Percentiles rank a stretch among this genome's conserved stretches.
These are phyloP conservation scores for Dasysyrphus tricinctus DNA, from an alignment of 2,888 invertebrate species.

Conservation along the genomic window DNA sequence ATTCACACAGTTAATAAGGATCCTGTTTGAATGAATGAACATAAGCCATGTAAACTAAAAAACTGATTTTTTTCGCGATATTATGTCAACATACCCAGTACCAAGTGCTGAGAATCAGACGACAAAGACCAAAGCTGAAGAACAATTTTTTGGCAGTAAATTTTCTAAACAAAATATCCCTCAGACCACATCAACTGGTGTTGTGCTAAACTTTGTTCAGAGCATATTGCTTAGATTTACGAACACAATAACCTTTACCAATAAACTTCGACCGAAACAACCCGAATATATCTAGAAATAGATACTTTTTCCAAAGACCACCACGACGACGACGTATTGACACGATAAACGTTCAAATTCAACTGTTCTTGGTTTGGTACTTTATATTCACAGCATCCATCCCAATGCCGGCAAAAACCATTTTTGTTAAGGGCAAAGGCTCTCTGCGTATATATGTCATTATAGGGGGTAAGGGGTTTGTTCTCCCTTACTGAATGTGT, in stretches of 20 bases:
- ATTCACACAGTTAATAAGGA: background rate
- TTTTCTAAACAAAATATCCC: background rate
- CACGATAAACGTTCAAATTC: conserved; percentile 58
- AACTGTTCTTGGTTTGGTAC: conserved; percentile 55
- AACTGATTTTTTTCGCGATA: conserved; percentile 20
- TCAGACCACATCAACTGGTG: conserved; percentile 18
- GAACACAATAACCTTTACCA: background rate
- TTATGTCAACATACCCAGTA: conserved; percentile 11
- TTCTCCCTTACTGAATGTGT: background rate
- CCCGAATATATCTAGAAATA: background rate
- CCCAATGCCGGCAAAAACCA: conserved; percentile 48
- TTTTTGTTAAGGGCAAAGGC: conserved; percentile 38
- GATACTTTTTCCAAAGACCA: background rate
- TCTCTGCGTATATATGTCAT: conserved; percentile 12
- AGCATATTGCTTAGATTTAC: conserved; percentile 23
- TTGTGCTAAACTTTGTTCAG: conserved; percentile 2
- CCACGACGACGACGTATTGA: conserved; percentile 40
- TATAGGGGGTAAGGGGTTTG: background rate
- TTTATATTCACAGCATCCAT: conserved; percentile 55
- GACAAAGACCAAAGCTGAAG: background rate
- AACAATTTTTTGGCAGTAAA: background rate
- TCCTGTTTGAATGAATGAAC: background rate
- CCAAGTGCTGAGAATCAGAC: background rate
- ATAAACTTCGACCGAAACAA: background rate
- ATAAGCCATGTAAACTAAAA: background rate